phyloP scores from a whole-genome alignment of 2,888 invertebrate genomes.

The Galerucella calmariensis region DNA sequence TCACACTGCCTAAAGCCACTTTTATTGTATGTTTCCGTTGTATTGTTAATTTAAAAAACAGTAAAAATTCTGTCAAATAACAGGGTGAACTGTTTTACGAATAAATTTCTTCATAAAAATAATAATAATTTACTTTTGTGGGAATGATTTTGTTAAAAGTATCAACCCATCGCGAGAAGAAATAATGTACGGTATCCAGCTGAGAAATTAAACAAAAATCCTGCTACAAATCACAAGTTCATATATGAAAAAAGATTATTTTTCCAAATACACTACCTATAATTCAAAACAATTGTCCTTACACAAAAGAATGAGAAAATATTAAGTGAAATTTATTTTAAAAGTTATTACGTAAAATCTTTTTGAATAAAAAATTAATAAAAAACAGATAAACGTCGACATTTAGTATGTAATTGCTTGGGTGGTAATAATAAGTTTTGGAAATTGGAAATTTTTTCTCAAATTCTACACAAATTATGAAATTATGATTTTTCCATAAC shows the following conservation, averaged over 20 bases:
- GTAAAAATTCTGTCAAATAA: too few relatives aligned
- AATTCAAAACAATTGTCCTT: slow-evolving; percentile 7
- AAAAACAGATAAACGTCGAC: too few relatives aligned
- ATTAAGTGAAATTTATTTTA: neutral
- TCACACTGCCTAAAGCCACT: too few relatives aligned
- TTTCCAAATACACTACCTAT: slow-evolving; percentile 3
- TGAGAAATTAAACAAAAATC: slow-evolving; percentile 21
- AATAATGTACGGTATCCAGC: slow-evolving; percentile 10
- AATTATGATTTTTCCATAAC: too few relatives aligned
- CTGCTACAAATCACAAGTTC: slow-evolving; percentile 25
- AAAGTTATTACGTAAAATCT: neutral
- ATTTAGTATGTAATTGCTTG: too few relatives aligned
- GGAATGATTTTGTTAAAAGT: neutral
- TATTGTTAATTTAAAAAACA: too few relatives aligned
- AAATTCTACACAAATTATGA: too few relatives aligned
- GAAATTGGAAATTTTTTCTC: too few relatives aligned
- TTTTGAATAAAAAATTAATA: neutral
- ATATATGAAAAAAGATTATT: slow-evolving; percentile 5
- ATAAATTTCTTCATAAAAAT: neutral
- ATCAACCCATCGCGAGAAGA: neutral
- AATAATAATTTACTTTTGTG: neutral
- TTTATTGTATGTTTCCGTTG: too few relatives aligned
- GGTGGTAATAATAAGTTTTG: too few relatives aligned
- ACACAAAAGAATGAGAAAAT: slow-evolving; percentile 3
- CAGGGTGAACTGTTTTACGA: too few relatives aligned